Percentiles rank a stretch among this genome's conserved stretches.
Evolutionary conservation across 2,797 vertebrate genomes (phyloP).

Genomic region (Tokudaia muenninki): DNA sequence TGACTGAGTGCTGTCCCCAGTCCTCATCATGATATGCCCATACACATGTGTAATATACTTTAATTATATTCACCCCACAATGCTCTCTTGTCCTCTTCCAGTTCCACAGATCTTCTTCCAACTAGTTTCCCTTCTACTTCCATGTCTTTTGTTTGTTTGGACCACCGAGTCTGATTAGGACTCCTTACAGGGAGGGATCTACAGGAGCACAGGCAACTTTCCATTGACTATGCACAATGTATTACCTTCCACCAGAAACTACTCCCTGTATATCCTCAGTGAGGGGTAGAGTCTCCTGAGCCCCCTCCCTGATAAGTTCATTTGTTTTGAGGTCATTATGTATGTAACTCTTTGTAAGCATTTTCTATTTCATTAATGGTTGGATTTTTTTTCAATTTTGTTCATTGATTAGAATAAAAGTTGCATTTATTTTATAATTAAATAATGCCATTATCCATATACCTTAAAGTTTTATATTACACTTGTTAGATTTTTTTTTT

Average conservation of each 20-base stretch:
- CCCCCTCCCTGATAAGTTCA: background rate
- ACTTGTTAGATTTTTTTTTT: background rate
- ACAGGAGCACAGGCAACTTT: background rate
- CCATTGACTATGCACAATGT: background rate
- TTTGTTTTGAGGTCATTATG: constrained; percentile 39
- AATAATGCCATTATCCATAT: background rate
- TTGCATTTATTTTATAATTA: background rate
- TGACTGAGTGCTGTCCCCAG: background rate
- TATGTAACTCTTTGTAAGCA: background rate
- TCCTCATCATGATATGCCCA: background rate
- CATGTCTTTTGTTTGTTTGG: background rate
- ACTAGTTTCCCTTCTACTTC: background rate
- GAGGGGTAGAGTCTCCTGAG: background rate
- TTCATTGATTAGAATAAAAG: constrained; percentile 35
- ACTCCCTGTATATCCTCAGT: background rate
- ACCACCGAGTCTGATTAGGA: background rate
- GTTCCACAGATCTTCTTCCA: background rate
- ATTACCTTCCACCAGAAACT: background rate
- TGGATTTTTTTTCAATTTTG: constrained; percentile 46
- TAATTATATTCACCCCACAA: background rate
- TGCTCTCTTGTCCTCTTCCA: background rate
- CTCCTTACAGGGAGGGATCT: background rate
- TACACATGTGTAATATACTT: background rate
- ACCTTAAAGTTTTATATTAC: background rate
- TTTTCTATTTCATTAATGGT: constrained; percentile 26